phyloP scores from a whole-genome alignment of 2,113 vertebrate genomes.

The Vimba vimba region DNA sequence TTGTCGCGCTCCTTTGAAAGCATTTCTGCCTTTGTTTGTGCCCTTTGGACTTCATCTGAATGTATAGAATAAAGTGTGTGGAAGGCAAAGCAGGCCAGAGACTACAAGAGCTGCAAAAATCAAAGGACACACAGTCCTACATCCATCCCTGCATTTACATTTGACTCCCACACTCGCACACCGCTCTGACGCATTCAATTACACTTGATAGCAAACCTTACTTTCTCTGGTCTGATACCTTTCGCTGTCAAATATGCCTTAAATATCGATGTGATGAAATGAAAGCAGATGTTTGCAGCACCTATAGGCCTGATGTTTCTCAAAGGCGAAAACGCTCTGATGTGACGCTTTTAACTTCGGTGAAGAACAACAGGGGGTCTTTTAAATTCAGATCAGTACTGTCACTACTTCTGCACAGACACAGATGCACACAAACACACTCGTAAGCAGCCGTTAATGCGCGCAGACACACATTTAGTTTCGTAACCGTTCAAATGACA shows the following conservation, averaged over 20 bases:
- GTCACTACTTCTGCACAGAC: background rate
- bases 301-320: background rate
- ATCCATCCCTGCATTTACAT: constrained; percentile 1
- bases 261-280: background rate
- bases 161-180: constrained; percentile 2
- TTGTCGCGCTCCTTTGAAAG: background rate
- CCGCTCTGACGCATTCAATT: background rate
- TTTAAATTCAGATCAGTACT: constrained; percentile 23
- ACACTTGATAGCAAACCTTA: background rate
- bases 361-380: constrained; percentile 12
- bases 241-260: background rate
- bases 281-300: constrained; percentile 28
- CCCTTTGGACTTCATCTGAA: background rate
- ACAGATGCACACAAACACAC: constrained; percentile 23
- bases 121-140: constrained; percentile 22
- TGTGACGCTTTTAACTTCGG: background rate
- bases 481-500: background rate
- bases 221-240: constrained; percentile 1
- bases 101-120: background rate
- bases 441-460: background rate
- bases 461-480: background rate
- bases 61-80: background rate
- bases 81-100: background rate
- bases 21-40: background rate
- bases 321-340: background rate